Evolutionary conservation across 2,113 vertebrate species (phyloP).

Genomic region (Passer domesticus): DNA sequence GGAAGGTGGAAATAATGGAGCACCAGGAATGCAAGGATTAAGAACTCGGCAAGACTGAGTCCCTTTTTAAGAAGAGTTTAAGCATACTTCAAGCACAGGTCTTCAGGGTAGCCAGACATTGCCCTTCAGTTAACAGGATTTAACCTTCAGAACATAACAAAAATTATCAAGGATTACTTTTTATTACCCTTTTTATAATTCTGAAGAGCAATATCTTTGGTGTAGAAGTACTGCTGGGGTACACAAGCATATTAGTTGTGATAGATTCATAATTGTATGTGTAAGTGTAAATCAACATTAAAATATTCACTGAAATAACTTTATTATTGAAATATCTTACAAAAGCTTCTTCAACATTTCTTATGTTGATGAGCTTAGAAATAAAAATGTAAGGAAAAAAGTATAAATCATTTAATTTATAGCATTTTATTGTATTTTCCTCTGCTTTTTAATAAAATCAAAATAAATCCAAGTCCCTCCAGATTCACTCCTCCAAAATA

Average conservation of each 20-base stretch:
- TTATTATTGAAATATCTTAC: neutral
- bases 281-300: neutral
- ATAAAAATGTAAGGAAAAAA: neutral
- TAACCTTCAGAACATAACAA: neutral
- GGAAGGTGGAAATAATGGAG: neutral
- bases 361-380: neutral
- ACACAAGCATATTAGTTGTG: neutral
- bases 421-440: neutral
- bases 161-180: neutral
- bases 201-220: neutral
- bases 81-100: neutral
- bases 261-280: rapidly evolving
- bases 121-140: neutral
- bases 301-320: neutral
- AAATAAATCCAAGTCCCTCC: neutral
- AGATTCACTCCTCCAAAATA: neutral
- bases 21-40: neutral
- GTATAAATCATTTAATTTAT: rapidly evolving
- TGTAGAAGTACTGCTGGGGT: neutral
- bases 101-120: neutral
- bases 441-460: neutral
- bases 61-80: neutral
- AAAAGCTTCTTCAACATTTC: neutral
- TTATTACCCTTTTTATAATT: neutral
- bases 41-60: rapidly evolving